Evolutionary conservation across 64 coral and sea anemone species (phyloP).

Genomic region (Astreopora myriophthalma): DNA sequence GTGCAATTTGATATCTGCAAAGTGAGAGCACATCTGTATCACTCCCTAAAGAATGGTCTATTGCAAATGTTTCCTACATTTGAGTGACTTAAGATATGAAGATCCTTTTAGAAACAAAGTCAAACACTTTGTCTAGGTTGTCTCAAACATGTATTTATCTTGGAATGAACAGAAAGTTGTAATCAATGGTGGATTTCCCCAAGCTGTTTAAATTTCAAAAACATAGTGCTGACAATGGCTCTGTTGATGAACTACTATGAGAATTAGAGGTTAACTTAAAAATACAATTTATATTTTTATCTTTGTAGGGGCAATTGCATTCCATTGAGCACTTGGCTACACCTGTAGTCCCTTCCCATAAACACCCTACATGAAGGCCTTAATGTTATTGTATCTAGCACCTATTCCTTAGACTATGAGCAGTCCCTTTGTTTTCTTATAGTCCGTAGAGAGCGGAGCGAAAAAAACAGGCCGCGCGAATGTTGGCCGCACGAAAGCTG

Average conservation of each 20-base stretch:
- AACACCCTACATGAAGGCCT: too few relatives aligned
- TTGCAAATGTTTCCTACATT: conserved; percentile 32
- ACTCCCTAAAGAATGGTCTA: background rate
- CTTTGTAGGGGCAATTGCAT: too few relatives aligned
- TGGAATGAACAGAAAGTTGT: background rate
- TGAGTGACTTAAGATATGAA: background rate
- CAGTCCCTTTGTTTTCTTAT: too few relatives aligned
- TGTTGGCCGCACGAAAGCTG: too few relatives aligned
- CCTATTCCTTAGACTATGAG: too few relatives aligned
- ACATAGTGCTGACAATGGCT: background rate
- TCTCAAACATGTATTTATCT: background rate
- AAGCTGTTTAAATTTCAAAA: background rate
- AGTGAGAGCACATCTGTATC: conserved; percentile 28
- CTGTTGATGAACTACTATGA: background rate
- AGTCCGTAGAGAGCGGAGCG: too few relatives aligned
- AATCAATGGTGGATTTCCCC: background rate
- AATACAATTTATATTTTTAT: too few relatives aligned
- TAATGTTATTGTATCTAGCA: too few relatives aligned
- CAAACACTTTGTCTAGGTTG: background rate
- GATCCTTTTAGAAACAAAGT: background rate
- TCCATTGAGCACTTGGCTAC: too few relatives aligned
- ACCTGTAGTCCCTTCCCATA: too few relatives aligned
- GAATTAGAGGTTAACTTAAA: too few relatives aligned
- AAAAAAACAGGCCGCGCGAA: too few relatives aligned
- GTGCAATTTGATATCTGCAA: conserved; percentile 47